phyloP scores from a whole-genome alignment of 2,113 vertebrate species.

The Petaurus breviceps region DNA sequence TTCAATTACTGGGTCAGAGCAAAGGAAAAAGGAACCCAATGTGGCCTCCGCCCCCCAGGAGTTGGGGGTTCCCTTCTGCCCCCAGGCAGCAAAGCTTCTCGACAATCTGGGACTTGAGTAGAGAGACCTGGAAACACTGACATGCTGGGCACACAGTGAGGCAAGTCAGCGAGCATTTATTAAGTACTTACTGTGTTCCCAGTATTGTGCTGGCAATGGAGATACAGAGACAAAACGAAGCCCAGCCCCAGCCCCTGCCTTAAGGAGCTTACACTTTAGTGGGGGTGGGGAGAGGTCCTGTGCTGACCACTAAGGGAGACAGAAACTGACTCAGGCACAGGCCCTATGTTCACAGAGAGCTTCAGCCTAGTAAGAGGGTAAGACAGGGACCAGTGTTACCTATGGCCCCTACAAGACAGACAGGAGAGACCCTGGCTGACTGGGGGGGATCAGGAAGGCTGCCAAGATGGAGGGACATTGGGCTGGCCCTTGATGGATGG shows the following conservation, averaged over 20 bases:
- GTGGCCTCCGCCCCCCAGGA: no score
- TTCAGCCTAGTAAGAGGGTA: not conserved
- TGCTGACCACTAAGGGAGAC: not conserved
- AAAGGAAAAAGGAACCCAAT: no score
- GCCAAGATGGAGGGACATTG: not conserved
- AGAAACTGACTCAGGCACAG: not conserved
- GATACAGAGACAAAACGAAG: no score
- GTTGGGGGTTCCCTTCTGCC: no score
- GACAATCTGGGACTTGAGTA: not conserved
- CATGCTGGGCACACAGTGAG: not conserved
- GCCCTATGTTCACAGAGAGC: not conserved
- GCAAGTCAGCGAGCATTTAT: no score
- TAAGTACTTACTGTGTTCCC: conserved; percentile 25
- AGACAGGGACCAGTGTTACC: not conserved
- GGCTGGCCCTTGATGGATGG: not conserved
- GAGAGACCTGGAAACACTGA: not conserved
- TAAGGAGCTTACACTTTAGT: no score
- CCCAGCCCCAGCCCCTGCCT: no score
- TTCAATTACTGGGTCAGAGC: not conserved
- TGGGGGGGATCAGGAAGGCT: not conserved
- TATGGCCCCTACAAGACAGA: not conserved
- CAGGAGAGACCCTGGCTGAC: not conserved
- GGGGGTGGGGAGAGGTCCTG: not conserved
- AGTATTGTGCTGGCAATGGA: conserved; percentile 5
- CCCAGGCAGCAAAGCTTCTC: no score